Conservation (phyloP, 2,113 vertebrate species). For the Semicossyphus pulcher region DNA sequence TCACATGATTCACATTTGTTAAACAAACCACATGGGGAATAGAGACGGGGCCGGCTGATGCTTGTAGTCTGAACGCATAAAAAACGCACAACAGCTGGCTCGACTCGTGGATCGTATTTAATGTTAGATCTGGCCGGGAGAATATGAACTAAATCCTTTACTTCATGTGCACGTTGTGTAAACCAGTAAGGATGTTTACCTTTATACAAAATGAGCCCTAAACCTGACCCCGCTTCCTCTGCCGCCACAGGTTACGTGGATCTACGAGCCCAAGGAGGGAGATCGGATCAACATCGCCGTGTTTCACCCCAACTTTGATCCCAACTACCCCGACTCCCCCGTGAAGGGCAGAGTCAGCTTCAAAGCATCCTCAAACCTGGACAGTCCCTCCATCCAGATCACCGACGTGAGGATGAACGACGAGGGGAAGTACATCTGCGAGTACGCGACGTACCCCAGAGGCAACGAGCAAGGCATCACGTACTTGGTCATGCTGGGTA, state of each 20-base stretch:
- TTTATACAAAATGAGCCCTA: no score
- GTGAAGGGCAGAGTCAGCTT: slow-evolving; percentile 78
- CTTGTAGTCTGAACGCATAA: no score
- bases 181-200: no score
- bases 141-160: no score
- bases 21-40: no score
- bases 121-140: no score
- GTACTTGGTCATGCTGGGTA: slow-evolving; percentile 85
- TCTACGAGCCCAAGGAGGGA: slow-evolving; percentile 68
- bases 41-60: no score
- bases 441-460: slow-evolving; percentile 88
- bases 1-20: no score
- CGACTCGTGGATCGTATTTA: no score
- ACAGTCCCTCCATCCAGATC: slow-evolving; percentile 85
- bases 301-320: slow-evolving; percentile 80
- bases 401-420: slow-evolving; percentile 79
- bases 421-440: slow-evolving; percentile 88
- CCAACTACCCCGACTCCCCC: slow-evolving; percentile 80
- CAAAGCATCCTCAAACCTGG: slow-evolving; percentile 55
- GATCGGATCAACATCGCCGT: slow-evolving; percentile 84
- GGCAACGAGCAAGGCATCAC: slow-evolving; percentile 87
- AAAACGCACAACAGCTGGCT: no score
- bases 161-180: no score
- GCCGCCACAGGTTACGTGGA: slow-evolving; percentile 86
- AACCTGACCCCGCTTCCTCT: slow-evolving; percentile 13